These are phyloP conservation scores for Anguilla japonica DNA, from an alignment of 2,113 vertebrate species.

Conservation along the genomic window DNA sequence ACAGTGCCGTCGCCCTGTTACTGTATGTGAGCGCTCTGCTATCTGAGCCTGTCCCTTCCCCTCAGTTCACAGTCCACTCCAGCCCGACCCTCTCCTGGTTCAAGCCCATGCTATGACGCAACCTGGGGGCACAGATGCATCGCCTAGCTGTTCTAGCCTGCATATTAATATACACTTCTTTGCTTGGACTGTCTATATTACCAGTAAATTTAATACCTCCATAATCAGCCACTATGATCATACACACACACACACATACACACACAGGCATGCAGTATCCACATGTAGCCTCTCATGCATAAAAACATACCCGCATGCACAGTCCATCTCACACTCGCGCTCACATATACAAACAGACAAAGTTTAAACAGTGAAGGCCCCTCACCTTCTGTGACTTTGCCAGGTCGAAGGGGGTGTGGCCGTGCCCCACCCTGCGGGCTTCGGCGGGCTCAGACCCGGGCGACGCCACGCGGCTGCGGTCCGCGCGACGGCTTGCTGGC, in stretches of 20 bases:
- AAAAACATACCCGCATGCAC: too few relatives aligned
- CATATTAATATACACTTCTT: too few relatives aligned
- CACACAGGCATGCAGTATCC: not conserved
- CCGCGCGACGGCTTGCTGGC: conserved; percentile 1
- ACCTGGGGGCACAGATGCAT: too few relatives aligned
- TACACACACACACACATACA: not conserved
- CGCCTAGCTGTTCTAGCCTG: too few relatives aligned
- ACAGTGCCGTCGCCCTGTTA: not conserved
- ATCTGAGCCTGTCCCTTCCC: too few relatives aligned
- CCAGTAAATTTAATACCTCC: too few relatives aligned
- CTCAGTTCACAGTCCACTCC: too few relatives aligned
- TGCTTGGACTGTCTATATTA: too few relatives aligned
- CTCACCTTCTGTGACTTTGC: conserved; percentile 84
- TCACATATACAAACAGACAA: not conserved
- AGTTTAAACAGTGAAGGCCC: not conserved
- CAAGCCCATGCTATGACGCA: too few relatives aligned
- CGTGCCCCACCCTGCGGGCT: conserved; percentile 65
- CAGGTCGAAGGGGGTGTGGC: conserved; percentile 87
- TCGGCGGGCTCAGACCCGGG: conserved; percentile 6
- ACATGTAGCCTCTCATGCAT: not conserved
- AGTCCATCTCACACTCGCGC: too few relatives aligned
- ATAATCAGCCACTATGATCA: too few relatives aligned
- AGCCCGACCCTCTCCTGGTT: too few relatives aligned
- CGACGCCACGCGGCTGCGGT: conserved; percentile 18
- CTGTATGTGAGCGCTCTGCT: not conserved